phyloP scores from a whole-genome alignment of 2,888 invertebrate species.

The Hirtodrosophila histrioides region DNA sequence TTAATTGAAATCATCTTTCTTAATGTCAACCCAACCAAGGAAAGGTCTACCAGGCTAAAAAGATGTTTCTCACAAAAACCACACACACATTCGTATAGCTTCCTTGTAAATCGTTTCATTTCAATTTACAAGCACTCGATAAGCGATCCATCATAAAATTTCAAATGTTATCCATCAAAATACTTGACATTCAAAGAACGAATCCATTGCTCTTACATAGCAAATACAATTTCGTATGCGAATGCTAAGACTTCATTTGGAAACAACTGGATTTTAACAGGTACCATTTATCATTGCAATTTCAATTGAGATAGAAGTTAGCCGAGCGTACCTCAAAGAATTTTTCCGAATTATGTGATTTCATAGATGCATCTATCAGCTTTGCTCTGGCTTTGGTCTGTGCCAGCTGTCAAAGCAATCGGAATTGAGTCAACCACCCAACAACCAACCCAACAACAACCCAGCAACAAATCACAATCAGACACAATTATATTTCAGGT shows the following conservation, averaged over 20 bases:
- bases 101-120: constrained; percentile 25
- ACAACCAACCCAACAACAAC: constrained; percentile 2
- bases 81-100: background rate
- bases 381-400: constrained; percentile 34
- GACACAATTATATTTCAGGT: constrained; percentile 54
- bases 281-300: constrained; percentile 53
- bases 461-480: constrained; percentile 57
- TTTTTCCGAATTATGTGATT: constrained; percentile 19
- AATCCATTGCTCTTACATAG: constrained; percentile 14
- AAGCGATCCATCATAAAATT: constrained; percentile 48
- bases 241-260: constrained; percentile 32
- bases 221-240: background rate
- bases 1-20: background rate
- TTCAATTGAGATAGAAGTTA: constrained; percentile 16
- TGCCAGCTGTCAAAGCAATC: constrained; percentile 69
- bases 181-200: constrained; percentile 25
- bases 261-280: constrained; percentile 39
- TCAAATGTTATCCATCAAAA: constrained; percentile 51
- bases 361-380: constrained; percentile 11
- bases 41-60: no score
- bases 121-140: constrained; percentile 39
- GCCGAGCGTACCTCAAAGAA: constrained; percentile 33
- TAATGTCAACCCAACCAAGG: constrained; percentile 17
- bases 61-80: constrained; percentile 12
- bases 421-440: constrained; percentile 36